A percentile compares a stretch with the other conserved stretches of the same genome.
Conservation (phyloP, 1,140 invertebrate species). For the Ericerus pela region DNA sequence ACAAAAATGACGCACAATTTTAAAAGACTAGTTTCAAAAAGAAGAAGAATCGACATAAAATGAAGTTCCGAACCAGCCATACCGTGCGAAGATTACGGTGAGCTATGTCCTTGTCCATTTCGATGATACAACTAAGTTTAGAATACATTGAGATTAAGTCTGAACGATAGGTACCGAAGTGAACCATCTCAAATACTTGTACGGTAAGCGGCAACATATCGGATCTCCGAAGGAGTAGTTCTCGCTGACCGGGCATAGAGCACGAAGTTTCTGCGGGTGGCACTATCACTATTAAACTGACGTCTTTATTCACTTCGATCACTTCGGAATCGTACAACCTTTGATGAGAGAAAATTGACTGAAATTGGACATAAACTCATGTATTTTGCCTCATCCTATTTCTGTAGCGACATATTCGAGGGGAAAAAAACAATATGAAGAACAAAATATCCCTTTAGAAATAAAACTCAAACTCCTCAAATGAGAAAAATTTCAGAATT, state of each 20-base stretch:
- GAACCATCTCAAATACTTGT: slow-evolving; percentile 47
- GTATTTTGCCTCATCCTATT: no score
- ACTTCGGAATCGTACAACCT: slow-evolving; percentile 84
- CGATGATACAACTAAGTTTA: slow-evolving; percentile 75
- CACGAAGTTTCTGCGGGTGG: slow-evolving; percentile 81
- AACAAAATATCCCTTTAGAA: no score
- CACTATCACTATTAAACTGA: slow-evolving; percentile 76
- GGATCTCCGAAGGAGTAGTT: slow-evolving; percentile 57
- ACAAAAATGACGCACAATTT: no score
- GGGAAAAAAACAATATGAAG: no score
- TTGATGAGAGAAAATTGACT: background rate
- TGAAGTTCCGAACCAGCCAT: no score
- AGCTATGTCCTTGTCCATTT: slow-evolving; percentile 79
- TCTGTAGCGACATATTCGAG: no score
- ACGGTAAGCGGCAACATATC: slow-evolving; percentile 75
- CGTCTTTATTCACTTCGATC: slow-evolving; percentile 71
- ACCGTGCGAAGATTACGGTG: slow-evolving; percentile 59
- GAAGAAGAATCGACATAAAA: no score
- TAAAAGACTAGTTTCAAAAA: no score
- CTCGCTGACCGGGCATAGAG: slow-evolving; percentile 71
- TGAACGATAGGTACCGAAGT: slow-evolving; percentile 76
- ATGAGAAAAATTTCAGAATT: no score
- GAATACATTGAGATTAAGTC: slow-evolving; percentile 78
- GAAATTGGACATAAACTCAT: no score
- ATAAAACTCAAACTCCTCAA: no score